Conservation (phyloP, 2,888 invertebrate genomes). For the Lamellibrachia satsuma region DNA sequence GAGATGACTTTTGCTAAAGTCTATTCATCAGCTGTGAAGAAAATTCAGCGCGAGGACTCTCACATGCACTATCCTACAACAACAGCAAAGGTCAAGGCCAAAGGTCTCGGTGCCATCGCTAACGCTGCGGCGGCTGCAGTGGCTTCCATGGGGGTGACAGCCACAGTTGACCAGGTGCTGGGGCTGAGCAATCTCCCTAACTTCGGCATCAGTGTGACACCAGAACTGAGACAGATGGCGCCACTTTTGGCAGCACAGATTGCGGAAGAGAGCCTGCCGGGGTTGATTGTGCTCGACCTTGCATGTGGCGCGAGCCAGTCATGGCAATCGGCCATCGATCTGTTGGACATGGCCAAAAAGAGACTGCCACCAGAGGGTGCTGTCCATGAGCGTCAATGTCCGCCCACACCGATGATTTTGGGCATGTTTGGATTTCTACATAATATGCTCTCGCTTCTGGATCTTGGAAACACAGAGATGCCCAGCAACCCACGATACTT, state of each 20-base stretch:
- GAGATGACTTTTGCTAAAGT: slow-evolving; percentile 57
- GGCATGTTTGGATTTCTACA: neutral
- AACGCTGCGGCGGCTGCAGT: slow-evolving; percentile 46
- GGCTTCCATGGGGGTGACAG: slow-evolving; percentile 53
- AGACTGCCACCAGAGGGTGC: slow-evolving; percentile 23
- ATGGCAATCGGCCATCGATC: slow-evolving; percentile 54
- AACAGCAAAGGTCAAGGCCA: neutral
- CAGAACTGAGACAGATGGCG: slow-evolving; percentile 18
- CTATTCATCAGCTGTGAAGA: slow-evolving; percentile 48
- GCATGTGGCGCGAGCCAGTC: slow-evolving; percentile 50
- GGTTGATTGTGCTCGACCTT: slow-evolving; percentile 57
- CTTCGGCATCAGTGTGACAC: neutral
- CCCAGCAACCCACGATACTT: slow-evolving; percentile 14
- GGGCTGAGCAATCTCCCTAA: slow-evolving; percentile 27
- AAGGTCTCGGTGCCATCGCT: slow-evolving; percentile 39
- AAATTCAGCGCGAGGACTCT: slow-evolving; percentile 42
- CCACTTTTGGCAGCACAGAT: slow-evolving; percentile 17
- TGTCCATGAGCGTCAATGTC: neutral
- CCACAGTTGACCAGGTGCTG: slow-evolving; percentile 55
- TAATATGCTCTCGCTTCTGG: neutral
- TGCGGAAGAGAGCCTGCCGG: slow-evolving; percentile 34
- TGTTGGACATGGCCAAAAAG: slow-evolving; percentile 49
- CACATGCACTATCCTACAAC: neutral
- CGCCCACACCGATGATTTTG: neutral
- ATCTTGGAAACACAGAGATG: neutral